These are phyloP conservation scores for Aleiodes leptofemur DNA, from an alignment of 2,888 invertebrate species.

Conservation along the genomic window DNA sequence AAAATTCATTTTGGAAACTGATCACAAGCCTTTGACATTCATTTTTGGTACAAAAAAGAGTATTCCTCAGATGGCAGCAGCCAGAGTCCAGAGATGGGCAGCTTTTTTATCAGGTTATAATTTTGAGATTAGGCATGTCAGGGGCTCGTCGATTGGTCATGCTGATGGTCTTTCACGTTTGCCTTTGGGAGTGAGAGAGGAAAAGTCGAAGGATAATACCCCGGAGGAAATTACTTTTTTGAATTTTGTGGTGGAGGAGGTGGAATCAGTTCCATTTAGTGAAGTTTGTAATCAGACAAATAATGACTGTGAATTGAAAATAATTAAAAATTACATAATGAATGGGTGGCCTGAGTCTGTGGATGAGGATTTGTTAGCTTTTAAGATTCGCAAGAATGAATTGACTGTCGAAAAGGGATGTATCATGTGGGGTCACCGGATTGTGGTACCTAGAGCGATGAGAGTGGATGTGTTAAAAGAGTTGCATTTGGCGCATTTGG, in stretches of 20 bases:
- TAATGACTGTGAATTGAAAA: too few relatives aligned
- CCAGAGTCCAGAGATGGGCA: constrained; percentile 61
- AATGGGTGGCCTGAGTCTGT: too few relatives aligned
- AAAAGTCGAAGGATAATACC: too few relatives aligned
- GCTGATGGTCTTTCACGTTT: too few relatives aligned
- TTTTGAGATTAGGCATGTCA: constrained; percentile 39
- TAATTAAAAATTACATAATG: too few relatives aligned
- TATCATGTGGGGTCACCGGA: constrained; percentile 49
- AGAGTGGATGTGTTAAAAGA: constrained; percentile 42
- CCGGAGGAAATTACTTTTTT: too few relatives aligned
- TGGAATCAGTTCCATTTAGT: too few relatives aligned
- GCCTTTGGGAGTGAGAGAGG: too few relatives aligned
- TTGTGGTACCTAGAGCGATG: constrained; percentile 46
- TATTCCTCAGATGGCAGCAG: constrained; percentile 59
- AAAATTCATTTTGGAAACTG: constrained; percentile 63
- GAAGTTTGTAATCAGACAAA: too few relatives aligned
- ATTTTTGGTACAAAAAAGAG: constrained; percentile 46
- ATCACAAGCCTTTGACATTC: constrained; percentile 67
- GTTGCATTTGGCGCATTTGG: constrained; percentile 50
- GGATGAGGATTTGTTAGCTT: too few relatives aligned
- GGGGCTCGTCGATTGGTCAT: neutral
- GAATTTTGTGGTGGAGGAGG: too few relatives aligned
- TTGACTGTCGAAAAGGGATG: constrained; percentile 32
- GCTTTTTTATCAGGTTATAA: constrained; percentile 52
- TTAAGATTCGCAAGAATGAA: too few relatives aligned